Percentiles rank a stretch among this genome's conserved stretches.
Conservation (phyloP, 53 echinoderm and acorn worm species). For the Echinometra lucunter region DNA sequence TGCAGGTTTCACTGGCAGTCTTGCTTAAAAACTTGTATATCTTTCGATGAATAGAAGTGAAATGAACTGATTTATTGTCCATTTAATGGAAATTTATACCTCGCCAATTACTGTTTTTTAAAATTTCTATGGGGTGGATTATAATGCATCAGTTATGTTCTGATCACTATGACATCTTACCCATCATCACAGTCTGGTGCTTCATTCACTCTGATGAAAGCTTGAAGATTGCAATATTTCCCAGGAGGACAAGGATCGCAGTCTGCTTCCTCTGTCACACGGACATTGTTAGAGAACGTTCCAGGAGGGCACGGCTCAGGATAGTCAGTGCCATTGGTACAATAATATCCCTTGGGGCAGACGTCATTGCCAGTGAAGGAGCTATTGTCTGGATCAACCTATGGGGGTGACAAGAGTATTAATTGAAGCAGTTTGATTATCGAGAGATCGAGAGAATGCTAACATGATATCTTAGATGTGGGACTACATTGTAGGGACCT, state of each 20-base stretch:
- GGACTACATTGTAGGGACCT: not conserved
- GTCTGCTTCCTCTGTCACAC: constrained; percentile 81
- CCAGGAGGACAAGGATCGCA: constrained; percentile 95
- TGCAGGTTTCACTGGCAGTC: too few relatives aligned
- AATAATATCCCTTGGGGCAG: constrained; percentile 96
- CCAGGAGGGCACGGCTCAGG: constrained; percentile 98
- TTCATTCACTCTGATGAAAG: constrained; percentile 91
- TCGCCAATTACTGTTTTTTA: too few relatives aligned
- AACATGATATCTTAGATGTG: not conserved
- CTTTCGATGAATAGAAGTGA: too few relatives aligned
- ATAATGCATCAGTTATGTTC: too few relatives aligned
- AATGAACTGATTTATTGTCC: too few relatives aligned
- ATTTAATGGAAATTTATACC: too few relatives aligned
- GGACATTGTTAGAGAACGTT: constrained; percentile 89
- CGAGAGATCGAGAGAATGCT: not conserved
- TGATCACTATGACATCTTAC: constrained; percentile 67
- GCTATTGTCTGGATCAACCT: constrained; percentile 87
- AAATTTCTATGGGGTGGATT: too few relatives aligned
- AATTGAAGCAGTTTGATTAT: not conserved
- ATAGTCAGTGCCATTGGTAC: constrained; percentile 94
- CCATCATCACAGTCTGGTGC: constrained; percentile 91
- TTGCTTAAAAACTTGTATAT: too few relatives aligned
- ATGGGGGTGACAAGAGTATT: not conserved
- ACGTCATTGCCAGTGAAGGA: constrained; percentile 97
- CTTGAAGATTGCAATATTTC: constrained; percentile 92